phyloP scores from a whole-genome alignment of 2,797 vertebrate genomes.

The Apogon hyalosoma region DNA sequence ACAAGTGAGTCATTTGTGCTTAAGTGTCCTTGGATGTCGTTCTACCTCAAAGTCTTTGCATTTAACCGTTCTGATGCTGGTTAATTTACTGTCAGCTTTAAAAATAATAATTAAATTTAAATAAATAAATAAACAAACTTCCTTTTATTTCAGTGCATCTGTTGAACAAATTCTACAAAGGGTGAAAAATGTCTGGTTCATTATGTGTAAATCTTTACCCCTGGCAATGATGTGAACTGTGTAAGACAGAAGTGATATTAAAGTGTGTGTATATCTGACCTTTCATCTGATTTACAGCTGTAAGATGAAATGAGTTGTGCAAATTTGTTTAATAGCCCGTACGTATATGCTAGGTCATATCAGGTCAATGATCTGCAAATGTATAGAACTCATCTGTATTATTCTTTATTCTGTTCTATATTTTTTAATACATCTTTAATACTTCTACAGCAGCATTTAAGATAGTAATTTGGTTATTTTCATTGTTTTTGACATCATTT shows the following conservation, averaged over 20 bases:
- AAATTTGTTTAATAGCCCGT: not conserved
- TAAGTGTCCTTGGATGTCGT: no score
- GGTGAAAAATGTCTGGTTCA: constrained; percentile 14
- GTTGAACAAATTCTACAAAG: constrained; percentile 5
- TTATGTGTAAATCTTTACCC: constrained; percentile 1
- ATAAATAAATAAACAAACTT: no score
- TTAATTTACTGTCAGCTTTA: not conserved
- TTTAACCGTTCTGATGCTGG: no score
- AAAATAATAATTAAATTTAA: no score
- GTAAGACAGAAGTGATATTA: constrained; percentile 5
- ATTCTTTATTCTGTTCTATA: no score
- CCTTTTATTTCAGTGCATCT: constrained; percentile 4
- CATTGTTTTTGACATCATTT: not conserved
- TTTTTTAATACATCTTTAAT: no score
- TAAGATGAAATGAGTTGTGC: not conserved
- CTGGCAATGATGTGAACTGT: constrained; percentile 3
- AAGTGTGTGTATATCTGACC: not conserved
- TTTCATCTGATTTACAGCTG: not conserved
- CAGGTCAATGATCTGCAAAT: no score
- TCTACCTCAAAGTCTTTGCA: no score
- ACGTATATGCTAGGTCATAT: not conserved
- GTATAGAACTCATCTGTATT: no score
- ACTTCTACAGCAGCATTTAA: no score
- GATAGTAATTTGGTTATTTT: no score
- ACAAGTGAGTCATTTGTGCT: no score